A percentile compares a stretch with the other conserved stretches of the same genome.
phyloP scores from a whole-genome alignment of 2,888 invertebrate species.

The Zygaena filipendulae region DNA sequence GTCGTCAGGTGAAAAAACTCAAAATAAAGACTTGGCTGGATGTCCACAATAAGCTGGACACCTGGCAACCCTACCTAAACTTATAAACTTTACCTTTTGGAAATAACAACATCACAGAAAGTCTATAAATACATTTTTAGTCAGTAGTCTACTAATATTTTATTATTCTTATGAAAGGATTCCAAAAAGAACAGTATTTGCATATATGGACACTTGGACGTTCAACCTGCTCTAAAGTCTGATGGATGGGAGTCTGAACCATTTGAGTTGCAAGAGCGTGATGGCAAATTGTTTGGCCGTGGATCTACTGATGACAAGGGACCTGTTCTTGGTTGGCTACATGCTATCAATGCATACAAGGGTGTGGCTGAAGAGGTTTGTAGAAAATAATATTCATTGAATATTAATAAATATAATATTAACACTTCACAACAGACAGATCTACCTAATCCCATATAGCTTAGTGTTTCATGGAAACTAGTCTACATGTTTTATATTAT shows the following conservation, averaged over 20 bases:
- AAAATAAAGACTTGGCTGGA: too few relatives aligned
- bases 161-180: constrained; percentile 66
- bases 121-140: not conserved
- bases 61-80: too few relatives aligned
- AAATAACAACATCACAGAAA: too few relatives aligned
- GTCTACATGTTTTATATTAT: too few relatives aligned
- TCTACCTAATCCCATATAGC: not conserved
- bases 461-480: too few relatives aligned
- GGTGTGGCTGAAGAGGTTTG: constrained; percentile 71
- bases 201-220: constrained; percentile 97
- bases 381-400: not conserved
- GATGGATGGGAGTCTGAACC: constrained; percentile 98
- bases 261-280: constrained; percentile 86
- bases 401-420: too few relatives aligned
- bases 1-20: too few relatives aligned
- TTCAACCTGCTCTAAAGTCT: constrained; percentile 91
- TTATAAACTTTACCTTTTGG: too few relatives aligned
- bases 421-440: too few relatives aligned
- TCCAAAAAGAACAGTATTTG: constrained; percentile 91
- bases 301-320: constrained; percentile 96
- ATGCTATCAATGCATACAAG: constrained; percentile 91
- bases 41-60: too few relatives aligned
- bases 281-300: constrained; percentile 91
- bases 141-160: constrained; percentile 1
- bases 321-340: constrained; percentile 94